Base-by-base conservation (phyloP, 1,140 invertebrate species). In the Cotesia chilonis region DNA sequence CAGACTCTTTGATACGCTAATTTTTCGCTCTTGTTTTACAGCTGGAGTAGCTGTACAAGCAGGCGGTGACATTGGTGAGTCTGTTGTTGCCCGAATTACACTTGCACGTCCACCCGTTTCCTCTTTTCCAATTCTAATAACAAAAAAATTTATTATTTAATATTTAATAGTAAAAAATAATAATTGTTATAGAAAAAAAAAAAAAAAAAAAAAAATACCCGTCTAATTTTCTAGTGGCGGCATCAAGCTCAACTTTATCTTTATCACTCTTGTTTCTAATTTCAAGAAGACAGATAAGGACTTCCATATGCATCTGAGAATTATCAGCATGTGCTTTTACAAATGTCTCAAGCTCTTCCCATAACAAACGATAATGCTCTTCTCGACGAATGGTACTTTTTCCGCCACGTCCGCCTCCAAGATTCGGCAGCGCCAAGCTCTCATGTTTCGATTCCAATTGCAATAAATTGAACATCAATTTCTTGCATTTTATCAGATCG, bases 361-460 rank as follows among this genome's bases (percentile, higher is more conserved):
- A 99, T 80, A 98, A 90, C 59, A 94, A 88, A 68, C 93, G 90
- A 85, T 97, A 98, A 78, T 97, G 95, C 78, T 98, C 96, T 76
- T 97, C 95, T 52, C 91, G 89, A 55, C 92, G 91, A 38, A 83
- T 80, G 7, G 88, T 88, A 17, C 90, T 89, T 79, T 90, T 92
- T 4, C 88, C 88, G 17, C 89, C 90, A 4, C 85, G 78, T 12
- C 81, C 83, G 59, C 90, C 88, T 1, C 90, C 89, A 17, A 90
- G 84, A 74, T 87, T 90, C 0, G 92, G 89, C 0, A 92, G 84
- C 36, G 93, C 91, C 3, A 98, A 87, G 28, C 92, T 87, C 79
- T 97, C 95, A 71, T 95, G 94, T 68, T 95, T 92, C 0, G 92
- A 90, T 84, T 98, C 96, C 83, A 95, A 90, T 6, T 89, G 90